These are phyloP conservation scores for Ophioderma brevispina DNA, from an alignment of 35 echinoderm and acorn worm species.

Conservation along the genomic window DNA sequence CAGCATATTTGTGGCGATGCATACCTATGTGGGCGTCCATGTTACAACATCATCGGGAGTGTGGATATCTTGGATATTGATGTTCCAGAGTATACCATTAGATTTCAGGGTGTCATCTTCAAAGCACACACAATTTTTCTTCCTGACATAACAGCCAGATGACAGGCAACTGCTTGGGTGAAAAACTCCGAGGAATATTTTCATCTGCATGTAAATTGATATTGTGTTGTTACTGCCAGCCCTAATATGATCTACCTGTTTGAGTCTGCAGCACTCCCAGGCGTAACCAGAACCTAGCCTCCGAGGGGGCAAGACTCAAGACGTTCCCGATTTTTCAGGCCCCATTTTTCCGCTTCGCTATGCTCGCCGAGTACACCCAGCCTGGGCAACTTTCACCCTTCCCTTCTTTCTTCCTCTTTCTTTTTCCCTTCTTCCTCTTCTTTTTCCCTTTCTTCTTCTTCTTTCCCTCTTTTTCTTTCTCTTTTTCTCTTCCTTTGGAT, in stretches of 20 bases:
- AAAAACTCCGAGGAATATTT: not conserved
- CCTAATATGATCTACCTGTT: not conserved
- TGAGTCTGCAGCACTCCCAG: not conserved
- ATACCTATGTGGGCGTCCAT: not conserved
- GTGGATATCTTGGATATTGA: not conserved
- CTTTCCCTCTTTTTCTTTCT: too few species aligned
- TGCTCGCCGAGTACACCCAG: too few species aligned
- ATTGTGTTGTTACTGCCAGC: not conserved
- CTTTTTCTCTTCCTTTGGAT: too few species aligned
- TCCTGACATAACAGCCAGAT: not conserved
- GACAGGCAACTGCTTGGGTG: not conserved
- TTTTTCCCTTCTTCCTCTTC: too few species aligned
- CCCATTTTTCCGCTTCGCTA: too few species aligned
- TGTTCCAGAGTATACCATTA: not conserved
- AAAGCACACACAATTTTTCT: not conserved
- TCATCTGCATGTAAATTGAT: not conserved
- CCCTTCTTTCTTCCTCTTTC: too few species aligned
- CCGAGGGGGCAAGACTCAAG: too few species aligned
- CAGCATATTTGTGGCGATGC: not conserved
- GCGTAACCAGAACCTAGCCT: too few species aligned
- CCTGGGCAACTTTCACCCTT: too few species aligned
- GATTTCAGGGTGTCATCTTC: not conserved
- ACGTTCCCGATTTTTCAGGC: too few species aligned
- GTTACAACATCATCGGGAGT: not conserved
- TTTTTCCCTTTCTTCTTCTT: too few species aligned